Base-by-base conservation (phyloP, 2,113 vertebrate species). In the Callopanchax toddi region DNA sequence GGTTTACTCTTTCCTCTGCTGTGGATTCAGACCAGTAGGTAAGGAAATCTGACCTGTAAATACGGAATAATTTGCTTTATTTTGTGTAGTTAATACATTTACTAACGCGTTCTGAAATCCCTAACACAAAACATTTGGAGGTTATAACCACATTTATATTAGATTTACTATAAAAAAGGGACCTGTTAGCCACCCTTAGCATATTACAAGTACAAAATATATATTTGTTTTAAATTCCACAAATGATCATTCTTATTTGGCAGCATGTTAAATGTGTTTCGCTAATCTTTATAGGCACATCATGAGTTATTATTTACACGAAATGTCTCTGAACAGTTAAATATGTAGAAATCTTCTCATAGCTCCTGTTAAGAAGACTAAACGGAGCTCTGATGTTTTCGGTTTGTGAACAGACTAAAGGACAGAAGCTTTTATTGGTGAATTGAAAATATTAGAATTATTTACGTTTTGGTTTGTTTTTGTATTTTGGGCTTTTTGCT, bases 11-110 rank as follows among this genome's bases (percentile, higher is more conserved):
- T 56, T 25, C 48, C n/a, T 46, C 48, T 7, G 5, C 67, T 22
- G 25, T 67, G 43, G 9, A 17, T 17, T 61, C 51, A 17, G 36
- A 72, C 60, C 37, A 74, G 78, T 67, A 80, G 60, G 87, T 89
- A 45, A 66, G 37, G 61, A 49, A 4, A 25, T 5, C 37, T 23
- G 11, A 2, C 21, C 40, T 37, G 37, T 15, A 11, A 51, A 52
- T 52, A n/a, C 21, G 34, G 12, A 66, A 42, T 13, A 32, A 48
- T 40, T 20, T 43, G 40, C 45, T 43, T 58, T 74, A 54, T 58
- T 9, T 12, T 3, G 2, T 21, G 15, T 8, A 22, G 34, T 21
- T 1, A 25, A 26, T 18, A 25, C 11, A 26, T 46, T 39, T 25
- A 21, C 42, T 9, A 18, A 40, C n/a, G n/a, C n/a, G n/a, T n/a